Base-by-base conservation (phyloP, 2,113 vertebrate genomes). In the Neotoma lepida region DNA sequence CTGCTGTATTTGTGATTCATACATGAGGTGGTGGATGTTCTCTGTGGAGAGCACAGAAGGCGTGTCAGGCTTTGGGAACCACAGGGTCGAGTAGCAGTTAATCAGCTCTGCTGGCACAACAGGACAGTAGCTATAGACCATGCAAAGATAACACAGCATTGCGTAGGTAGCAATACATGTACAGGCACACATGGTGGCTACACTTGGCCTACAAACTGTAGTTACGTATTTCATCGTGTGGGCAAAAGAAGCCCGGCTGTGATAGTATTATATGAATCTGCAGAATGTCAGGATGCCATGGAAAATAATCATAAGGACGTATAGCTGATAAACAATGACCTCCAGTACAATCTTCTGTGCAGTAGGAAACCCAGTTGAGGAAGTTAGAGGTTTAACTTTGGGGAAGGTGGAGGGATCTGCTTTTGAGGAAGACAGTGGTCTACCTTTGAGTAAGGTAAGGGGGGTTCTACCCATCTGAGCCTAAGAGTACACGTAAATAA, bases 401-500 rank as follows among this genome's bases (percentile, higher is more conserved):
- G 46, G 61, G 41, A 86, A 49, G 20, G 0, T 35, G 44, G 24
- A 20, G 3, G 15, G 28, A 6, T 41, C 58, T 33, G 9, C 74
- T 30, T 51, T 77, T 77, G 28, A 77, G 26, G 46, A 77, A 51
- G 44, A 17, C 33, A 46, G 8, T 2, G 9, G 13, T 63, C 41
- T 66, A 2, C 33, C 44, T 5, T 2, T 2, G 20, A 39, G 64
- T 20, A 28, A 0, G 74, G 58, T 20, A 35, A 39, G 26, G 41
- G 10, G 13, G 2, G 22, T 0, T 30, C 51, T 46, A 10, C 24
- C 35, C 15, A 56, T 14, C 41, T 1, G 0, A 20, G 17, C 46
- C 66, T 85, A 12, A 85, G 26, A 44, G n/a, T 0, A 24, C 20
- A 35, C 30, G 1, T 18, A 28, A 17, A 68, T 6, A 39, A 44